A percentile compares a stretch with the other conserved stretches of the same genome.
phyloP scores from a whole-genome alignment of 2,888 invertebrate species.

The Atrina japonica region DNA sequence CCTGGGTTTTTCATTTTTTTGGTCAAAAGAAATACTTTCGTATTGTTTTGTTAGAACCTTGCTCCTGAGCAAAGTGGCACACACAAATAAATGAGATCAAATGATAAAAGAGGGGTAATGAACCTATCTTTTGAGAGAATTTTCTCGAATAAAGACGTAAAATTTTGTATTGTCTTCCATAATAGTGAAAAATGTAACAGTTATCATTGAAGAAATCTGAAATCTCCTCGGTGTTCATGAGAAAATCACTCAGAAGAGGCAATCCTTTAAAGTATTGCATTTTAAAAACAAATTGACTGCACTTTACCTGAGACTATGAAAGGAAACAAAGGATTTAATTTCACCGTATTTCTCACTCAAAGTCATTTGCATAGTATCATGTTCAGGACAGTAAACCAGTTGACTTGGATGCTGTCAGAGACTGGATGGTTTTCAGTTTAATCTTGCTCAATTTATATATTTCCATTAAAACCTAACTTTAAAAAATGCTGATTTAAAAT shows the following conservation, averaged over 20 bases:
- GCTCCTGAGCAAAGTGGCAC: too few relatives aligned
- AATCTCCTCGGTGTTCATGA: slow-evolving; percentile 22
- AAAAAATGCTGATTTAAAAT: background rate
- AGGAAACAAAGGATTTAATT: slow-evolving; percentile 27
- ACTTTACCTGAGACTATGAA: slow-evolving; percentile 20
- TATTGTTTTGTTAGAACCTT: too few relatives aligned
- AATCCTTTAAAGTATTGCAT: slow-evolving; percentile 29
- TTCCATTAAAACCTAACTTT: slow-evolving; percentile 22
- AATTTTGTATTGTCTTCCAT: too few relatives aligned
- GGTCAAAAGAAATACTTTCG: too few relatives aligned
- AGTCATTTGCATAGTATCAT: slow-evolving; percentile 36
- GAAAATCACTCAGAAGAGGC: slow-evolving; percentile 28
- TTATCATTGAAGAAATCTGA: slow-evolving; percentile 10
- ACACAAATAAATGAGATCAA: too few relatives aligned
- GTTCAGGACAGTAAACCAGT: slow-evolving; percentile 18
- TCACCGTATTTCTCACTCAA: slow-evolving; percentile 2
- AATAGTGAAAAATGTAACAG: slow-evolving; percentile 29
- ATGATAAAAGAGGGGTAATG: too few relatives aligned
- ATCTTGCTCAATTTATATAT: slow-evolving; percentile 26
- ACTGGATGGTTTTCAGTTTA: slow-evolving; percentile 22
- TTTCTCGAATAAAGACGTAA: too few relatives aligned
- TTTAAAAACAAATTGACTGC: slow-evolving; percentile 30
- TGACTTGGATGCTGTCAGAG: slow-evolving; percentile 25
- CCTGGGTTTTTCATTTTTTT: too few relatives aligned
- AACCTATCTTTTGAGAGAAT: too few relatives aligned